Percentiles rank a stretch among this genome's conserved stretches.
Evolutionary conservation across 2,888 invertebrate genomes (phyloP).

Genomic region (Agapostemon virescens): DNA sequence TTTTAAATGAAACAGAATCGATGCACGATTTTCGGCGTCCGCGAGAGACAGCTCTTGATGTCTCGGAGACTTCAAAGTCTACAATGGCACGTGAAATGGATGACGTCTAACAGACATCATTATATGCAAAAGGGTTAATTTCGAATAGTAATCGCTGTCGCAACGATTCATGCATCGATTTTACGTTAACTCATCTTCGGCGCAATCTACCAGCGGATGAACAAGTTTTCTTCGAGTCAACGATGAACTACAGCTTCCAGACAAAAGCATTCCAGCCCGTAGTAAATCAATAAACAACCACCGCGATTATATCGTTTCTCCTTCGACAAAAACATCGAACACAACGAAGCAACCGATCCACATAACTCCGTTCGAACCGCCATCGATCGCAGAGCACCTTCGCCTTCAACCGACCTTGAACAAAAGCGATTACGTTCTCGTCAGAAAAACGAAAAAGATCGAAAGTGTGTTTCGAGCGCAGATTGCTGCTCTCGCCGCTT

Average conservation of each 20-base stretch:
- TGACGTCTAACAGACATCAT: too few species aligned
- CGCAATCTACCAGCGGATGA: neutral
- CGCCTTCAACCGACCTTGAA: constrained; percentile 2
- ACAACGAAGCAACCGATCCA: neutral
- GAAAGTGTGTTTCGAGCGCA: constrained; percentile 3
- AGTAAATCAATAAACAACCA: neutral
- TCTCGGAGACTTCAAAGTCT: too few species aligned
- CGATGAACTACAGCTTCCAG: neutral
- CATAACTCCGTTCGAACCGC: constrained; percentile 1
- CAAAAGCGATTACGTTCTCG: constrained; percentile 1
- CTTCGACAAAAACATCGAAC: neutral
- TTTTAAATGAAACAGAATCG: too few species aligned
- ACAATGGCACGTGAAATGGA: too few species aligned
- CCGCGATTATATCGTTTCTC: neutral
- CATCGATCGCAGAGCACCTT: neutral
- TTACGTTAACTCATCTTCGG: neutral
- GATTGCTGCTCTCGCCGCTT: neutral
- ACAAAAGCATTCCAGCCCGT: constrained; percentile 2
- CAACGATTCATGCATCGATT: neutral
- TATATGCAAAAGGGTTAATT: too few species aligned
- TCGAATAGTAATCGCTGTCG: neutral
- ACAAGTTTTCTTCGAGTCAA: neutral
- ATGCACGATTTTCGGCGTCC: too few species aligned
- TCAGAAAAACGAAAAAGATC: constrained; percentile 1
- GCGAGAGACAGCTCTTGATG: too few species aligned